phyloP scores from a whole-genome alignment of 2,888 invertebrate species.

The Tipula vernalis region DNA sequence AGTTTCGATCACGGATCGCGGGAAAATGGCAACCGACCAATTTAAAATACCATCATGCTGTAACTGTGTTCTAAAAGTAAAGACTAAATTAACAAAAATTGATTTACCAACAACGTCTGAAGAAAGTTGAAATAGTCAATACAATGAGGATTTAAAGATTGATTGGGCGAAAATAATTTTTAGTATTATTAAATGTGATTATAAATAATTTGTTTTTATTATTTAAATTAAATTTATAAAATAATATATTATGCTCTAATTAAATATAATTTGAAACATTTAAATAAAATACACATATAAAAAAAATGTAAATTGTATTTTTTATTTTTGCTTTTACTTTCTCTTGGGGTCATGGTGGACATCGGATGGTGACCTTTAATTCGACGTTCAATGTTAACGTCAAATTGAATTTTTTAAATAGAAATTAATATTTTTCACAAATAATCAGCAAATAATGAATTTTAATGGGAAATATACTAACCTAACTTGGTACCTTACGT shows the following conservation, averaged over 20 bases:
- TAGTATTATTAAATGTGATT: background rate
- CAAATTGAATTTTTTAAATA: too few species aligned
- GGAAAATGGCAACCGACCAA: slow-evolving; percentile 34
- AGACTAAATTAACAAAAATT: background rate
- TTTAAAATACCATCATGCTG: slow-evolving; percentile 64
- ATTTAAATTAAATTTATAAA: background rate
- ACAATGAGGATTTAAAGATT: background rate
- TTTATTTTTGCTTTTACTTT: too few species aligned
- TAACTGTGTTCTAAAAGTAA: slow-evolving; percentile 41
- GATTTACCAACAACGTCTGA: background rate
- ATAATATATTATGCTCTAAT: background rate
- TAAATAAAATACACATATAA: background rate
- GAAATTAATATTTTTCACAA: too few species aligned
- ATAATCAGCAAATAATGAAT: too few species aligned
- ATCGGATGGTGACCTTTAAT: too few species aligned
- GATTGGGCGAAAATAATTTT: background rate
- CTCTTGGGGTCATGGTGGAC: too few species aligned
- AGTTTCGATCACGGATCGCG: slow-evolving; percentile 38
- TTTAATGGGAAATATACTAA: too few species aligned
- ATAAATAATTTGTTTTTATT: background rate
- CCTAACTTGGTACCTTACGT: too few species aligned
- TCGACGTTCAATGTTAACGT: too few species aligned
- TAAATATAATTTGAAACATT: background rate
- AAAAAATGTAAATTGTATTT: too few species aligned
- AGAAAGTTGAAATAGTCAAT: background rate